Base-by-base conservation (phyloP, 53 echinoderm and acorn worm species). In the Apostichopus leukothele region DNA sequence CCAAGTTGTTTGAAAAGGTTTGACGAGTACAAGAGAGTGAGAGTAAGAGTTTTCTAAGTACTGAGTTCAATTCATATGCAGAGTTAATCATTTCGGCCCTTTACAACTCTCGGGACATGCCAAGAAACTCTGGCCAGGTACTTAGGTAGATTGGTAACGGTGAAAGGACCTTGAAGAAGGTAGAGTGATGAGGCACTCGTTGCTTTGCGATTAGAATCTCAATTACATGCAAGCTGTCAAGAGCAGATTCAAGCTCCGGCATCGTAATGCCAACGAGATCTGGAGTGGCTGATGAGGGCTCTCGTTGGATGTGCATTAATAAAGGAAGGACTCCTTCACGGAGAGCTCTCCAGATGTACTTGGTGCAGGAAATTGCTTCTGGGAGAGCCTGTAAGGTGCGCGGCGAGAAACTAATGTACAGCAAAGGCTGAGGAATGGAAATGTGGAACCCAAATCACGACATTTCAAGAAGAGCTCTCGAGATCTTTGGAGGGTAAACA, bases 221-320 rank as follows among this genome's bases (percentile, higher is more conserved):
- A 87, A 87, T 87, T 87, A 87, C 88, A 87, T 87, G 88, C 88
- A 22, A 75, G 75, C 75, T 75, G 88, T 87, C 88, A 87, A 87
- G 74, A 60, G 88, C 52, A 25, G 88, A 59, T 74, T 87, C 55
- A 74, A 87, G 88, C 53, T 75, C 14, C 54, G 26, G 88, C 88
- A 74, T 87, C 55, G 88, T 87, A 87, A 87, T 87, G 74, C 75
- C 88, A 26, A 74, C 75, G 88, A 75, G 88, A 87, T 87, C 55
- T 87, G 53, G 75, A 87, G 88, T 75, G 88, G 75, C 88, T 51
- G 75, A 87, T 87, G 53, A 87, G 88, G 88, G 88, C 75, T 75
- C 88, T 75, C 12, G 22, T 75, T 55, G 75, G 88, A 55, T 75
- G 88, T 87, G 88, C 88, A 87, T 87, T 87, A 87, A 87, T 87